Evolutionary conservation across 35 echinoderm and acorn worm species (phyloP), one percentile per base, ranked within the genome.

Genomic region (Diadema setosum): DNA sequence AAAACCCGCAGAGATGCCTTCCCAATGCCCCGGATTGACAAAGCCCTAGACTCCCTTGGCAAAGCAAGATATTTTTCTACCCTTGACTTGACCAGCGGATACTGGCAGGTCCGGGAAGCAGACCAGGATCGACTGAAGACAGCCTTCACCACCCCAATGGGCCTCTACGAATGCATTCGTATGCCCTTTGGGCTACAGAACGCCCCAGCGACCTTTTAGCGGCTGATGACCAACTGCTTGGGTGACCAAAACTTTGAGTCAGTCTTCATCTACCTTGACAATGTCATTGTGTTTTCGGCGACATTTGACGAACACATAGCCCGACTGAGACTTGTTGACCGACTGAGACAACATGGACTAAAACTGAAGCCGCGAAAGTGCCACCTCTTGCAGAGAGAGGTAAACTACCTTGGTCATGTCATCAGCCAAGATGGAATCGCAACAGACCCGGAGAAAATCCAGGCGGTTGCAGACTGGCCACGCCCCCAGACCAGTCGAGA

Each of bases 321-420:
- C 26, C 46, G 85, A 15, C 65, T 92, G 3, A 48, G 81, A 3
- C 58, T 23, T 11, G 84, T 92, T 14, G 9, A 48, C 5, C 7
- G 84, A 43, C 70, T 92, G 21, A 5, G 5, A 18, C 4, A 12
- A 3, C 7, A 50, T 6, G 90, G 90, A 4, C 43, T 91, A 29
- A 91, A 88, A 58, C 60, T 92, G 12, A 92, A 92, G 34, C 65
- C 42, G 5, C 32, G 80, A 36, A 88, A 92, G 48, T 92, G 84
- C 37, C 8, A 80, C 17, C 44, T 92, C 7, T 81, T 87, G 17
- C 26, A 88, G 44, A 64, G 20, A 0, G 67, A 88, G 65, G 70
- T 92, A 3, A 18, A 40, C 3, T 52, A 88, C 37, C 39, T 88
- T 5, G 90, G 90, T 9, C 90, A 92, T 65, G 29, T 92, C 12